Percentiles rank a stretch among this genome's conserved stretches.
phyloP scores from a whole-genome alignment of 2,797 vertebrate genomes.

The Lycodopsis pacificus region DNA sequence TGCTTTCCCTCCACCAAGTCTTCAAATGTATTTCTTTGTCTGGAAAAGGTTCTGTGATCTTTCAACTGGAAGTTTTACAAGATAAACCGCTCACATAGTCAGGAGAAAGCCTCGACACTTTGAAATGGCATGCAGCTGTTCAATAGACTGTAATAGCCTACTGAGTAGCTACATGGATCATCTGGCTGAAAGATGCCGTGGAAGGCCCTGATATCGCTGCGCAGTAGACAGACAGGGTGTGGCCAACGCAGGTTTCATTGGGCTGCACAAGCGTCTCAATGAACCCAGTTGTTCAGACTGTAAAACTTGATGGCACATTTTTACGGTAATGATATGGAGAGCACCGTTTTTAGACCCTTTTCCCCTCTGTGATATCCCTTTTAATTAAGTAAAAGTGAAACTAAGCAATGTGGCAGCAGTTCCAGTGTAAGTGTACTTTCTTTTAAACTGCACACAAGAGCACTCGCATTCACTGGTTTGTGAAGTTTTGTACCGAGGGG shows the following conservation, averaged over 20 bases:
- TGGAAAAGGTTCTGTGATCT: slow-evolving; percentile 45
- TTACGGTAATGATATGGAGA: slow-evolving; percentile 31
- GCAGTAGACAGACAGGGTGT: slow-evolving; percentile 32
- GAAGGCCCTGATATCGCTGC: slow-evolving; percentile 32
- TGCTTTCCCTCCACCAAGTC: neutral
- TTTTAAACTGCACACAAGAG: slow-evolving; percentile 1
- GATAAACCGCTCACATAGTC: slow-evolving; percentile 59
- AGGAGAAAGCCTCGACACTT: slow-evolving; percentile 40
- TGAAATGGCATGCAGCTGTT: slow-evolving; percentile 61
- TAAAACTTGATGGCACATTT: slow-evolving; percentile 31
- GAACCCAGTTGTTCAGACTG: slow-evolving; percentile 30
- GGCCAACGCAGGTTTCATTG: slow-evolving; percentile 37
- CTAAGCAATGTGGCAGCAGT: neutral
- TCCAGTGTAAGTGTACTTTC: neutral
- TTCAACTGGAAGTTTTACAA: slow-evolving; percentile 47
- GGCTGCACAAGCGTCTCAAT: slow-evolving; percentile 21
- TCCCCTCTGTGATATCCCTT: slow-evolving; percentile 5
- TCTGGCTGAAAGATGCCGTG: slow-evolving; percentile 75
- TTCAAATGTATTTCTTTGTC: slow-evolving; percentile 16
- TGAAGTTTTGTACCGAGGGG: neutral
- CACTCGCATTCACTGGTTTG: neutral
- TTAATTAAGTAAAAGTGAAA: slow-evolving; percentile 46
- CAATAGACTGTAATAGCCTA: slow-evolving; percentile 18
- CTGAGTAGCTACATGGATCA: slow-evolving; percentile 48
- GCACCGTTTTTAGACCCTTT: neutral